Base-by-base conservation (phyloP, 92 coral and sea anemone genomes). In the Bergia puertoricense region DNA sequence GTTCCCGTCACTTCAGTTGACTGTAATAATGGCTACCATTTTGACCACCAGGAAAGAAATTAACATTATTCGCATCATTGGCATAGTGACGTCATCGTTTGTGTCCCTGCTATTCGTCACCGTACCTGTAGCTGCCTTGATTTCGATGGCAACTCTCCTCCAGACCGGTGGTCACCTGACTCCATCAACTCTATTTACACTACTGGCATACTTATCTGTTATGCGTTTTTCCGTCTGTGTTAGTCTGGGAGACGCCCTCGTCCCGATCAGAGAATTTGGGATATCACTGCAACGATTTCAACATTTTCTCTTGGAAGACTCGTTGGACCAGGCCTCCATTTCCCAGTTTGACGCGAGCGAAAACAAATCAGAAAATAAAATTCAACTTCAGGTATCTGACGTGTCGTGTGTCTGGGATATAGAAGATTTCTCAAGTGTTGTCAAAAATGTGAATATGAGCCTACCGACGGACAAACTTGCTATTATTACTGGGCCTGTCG, bases 401-500 rank as follows among this genome's bases (percentile, higher is more conserved):
- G 69, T 79, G 7, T 46, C 83, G n/a, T 79, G 83, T 23, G 13
- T 15, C 10, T 79, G 83, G 83, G 83, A 79, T 30, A 54, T 51
- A 30, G 43, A 54, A 30, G 42, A 13, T 38, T 23, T n/a, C 3
- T 79, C 83, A 15, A 3, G n/a, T 4, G 69, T 54, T 56, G 40
- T 79, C 7, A 51, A 79, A 14, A 54, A 51, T 56, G 83, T 79
- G 43, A 79, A 18, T 36, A 37, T 79, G 42, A 56, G 30, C n/a
- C 48, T 54, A 11, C 4, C 4, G 66, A 79, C n/a, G n/a, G 83
- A 51, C 7, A 16, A 51, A 54, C 23, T 37, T 46, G 83, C 16
- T 37, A 46, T 46, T 36, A 79, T 79, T 36, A 79, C 83, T 79
- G 83, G 83, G 23, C 83, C 83, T 9, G 83, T 79, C 68, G 83